Conservation (phyloP, 2,113 vertebrate genomes). For the Nanorana parkeri region DNA sequence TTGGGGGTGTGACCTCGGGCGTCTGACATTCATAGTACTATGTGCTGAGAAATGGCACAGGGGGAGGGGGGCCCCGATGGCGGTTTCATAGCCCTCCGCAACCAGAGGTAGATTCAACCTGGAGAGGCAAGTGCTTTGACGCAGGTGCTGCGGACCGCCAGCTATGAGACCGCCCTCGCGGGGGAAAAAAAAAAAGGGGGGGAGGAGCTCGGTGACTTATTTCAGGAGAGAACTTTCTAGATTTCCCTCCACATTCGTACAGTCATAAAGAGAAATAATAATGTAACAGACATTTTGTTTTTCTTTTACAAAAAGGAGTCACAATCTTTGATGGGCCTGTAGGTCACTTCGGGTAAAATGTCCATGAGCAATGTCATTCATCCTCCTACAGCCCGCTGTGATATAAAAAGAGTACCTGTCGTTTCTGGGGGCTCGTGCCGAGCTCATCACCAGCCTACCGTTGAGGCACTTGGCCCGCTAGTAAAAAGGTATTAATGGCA, state of each 20-base stretch:
- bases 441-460: no score
- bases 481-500: no score
- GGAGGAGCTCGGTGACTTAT: no score
- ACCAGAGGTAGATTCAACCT: slow-evolving; percentile 49
- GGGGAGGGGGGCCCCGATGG: not conserved
- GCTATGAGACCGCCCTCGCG: slow-evolving; percentile 8
- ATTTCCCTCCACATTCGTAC: not conserved
- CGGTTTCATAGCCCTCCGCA: slow-evolving; percentile 23
- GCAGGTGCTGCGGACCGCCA: slow-evolving; percentile 42
- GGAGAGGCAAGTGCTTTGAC: slow-evolving; percentile 48
- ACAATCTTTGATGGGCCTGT: not conserved
- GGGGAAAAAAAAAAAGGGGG: no score
- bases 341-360: no score
- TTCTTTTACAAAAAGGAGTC: not conserved
- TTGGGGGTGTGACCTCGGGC: no score
- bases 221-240: not conserved
- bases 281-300: slow-evolving; percentile 28
- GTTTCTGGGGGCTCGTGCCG: no score
- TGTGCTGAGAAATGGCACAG: not conserved
- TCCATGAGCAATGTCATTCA: no score
- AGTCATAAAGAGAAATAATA: slow-evolving; percentile 7
- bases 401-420: no score
- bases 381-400: no score
- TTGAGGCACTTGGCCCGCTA: no score
- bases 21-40: not conserved